Conservation (phyloP, 2,888 invertebrate genomes). For the Podabrus alpinus region DNA sequence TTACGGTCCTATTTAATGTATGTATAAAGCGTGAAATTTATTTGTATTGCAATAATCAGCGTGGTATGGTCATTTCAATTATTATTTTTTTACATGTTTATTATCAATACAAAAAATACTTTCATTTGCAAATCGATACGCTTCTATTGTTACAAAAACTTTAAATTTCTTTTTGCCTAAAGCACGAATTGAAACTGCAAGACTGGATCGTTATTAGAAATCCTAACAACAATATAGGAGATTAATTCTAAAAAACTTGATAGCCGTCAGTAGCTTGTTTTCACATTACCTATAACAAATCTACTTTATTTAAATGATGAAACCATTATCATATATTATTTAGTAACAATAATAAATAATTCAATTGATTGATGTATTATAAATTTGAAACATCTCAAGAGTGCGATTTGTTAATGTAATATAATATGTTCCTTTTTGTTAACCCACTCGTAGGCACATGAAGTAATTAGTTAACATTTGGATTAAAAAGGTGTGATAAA, state of each 20-base stretch:
- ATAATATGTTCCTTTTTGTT: background rate
- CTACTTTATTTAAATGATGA: background rate
- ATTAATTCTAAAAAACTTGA: background rate
- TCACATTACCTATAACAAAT: background rate
- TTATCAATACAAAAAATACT: background rate
- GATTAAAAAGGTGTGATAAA: background rate
- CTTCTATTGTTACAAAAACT: conserved; percentile 1
- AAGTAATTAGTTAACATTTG: background rate
- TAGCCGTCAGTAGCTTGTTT: background rate
- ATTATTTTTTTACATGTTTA: conserved; percentile 3
- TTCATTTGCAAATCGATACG: conserved; percentile 3
- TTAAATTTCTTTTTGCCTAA: conserved; percentile 1
- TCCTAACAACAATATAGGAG: background rate
- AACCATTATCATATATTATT: background rate
- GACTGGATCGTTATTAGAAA: conserved; percentile 2
- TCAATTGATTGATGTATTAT: background rate
- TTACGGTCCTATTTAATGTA: background rate
- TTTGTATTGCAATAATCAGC: background rate
- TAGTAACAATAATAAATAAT: background rate
- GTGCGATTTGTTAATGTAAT: background rate
- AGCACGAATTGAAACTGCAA: background rate
- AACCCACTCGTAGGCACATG: background rate
- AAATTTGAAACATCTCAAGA: background rate
- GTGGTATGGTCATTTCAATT: background rate
- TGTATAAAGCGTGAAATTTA: background rate